Evolutionary conservation across 2,888 invertebrate genomes (phyloP).

Genomic region (Protophormia terraenovae): DNA sequence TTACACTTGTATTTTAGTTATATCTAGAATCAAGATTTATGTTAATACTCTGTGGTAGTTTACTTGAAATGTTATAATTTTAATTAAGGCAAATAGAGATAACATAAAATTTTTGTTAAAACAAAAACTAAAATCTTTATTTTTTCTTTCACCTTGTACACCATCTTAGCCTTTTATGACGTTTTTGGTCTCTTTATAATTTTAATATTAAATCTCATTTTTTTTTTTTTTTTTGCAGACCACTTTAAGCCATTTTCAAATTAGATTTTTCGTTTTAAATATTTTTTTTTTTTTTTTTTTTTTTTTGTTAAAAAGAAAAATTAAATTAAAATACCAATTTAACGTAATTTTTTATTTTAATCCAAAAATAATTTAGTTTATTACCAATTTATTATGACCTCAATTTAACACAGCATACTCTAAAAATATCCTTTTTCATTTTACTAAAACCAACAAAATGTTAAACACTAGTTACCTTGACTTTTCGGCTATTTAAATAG

Average conservation of each 20-base stretch:
- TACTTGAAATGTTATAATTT: no score
- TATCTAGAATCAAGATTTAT: background rate
- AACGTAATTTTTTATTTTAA: background rate
- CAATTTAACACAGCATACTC: slow-evolving; percentile 19
- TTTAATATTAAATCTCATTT: background rate
- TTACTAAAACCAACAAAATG: slow-evolving; percentile 16
- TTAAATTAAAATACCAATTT: slow-evolving; percentile 15
- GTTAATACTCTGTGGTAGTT: no score
- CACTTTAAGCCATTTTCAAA: background rate
- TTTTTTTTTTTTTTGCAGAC: no score
- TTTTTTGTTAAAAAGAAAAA: background rate
- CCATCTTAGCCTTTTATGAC: background rate
- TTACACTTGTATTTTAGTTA: background rate
- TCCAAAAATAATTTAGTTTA: slow-evolving; percentile 18
- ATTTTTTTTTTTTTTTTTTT: background rate
- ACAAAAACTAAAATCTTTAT: no score
- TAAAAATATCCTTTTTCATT: slow-evolving; percentile 38
- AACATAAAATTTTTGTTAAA: no score
- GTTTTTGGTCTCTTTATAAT: background rate
- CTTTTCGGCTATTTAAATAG: slow-evolving; percentile 9
- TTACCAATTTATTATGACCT: slow-evolving; percentile 47
- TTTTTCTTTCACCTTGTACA: background rate
- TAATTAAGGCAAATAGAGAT: no score
- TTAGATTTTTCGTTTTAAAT: background rate
- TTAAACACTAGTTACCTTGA: slow-evolving; percentile 45